Conservation (phyloP, 2,888 invertebrate genomes). For the Stomorhina lunata region DNA sequence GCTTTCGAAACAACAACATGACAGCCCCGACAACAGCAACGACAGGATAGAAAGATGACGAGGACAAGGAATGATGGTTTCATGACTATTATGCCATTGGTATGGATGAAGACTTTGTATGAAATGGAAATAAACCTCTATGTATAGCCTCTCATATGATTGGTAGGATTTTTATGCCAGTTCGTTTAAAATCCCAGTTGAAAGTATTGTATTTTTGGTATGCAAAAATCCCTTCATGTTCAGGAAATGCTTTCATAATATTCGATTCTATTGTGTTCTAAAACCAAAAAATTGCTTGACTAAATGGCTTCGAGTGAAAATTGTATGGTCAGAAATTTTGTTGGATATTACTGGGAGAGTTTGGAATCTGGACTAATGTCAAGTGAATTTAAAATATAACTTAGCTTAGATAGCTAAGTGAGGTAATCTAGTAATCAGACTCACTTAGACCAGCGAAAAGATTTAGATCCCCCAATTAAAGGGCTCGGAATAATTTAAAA, state of each 20-base stretch:
- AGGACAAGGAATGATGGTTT: neutral
- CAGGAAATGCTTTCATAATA: slow-evolving; percentile 17
- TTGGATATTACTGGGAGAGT: neutral
- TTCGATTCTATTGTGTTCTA: slow-evolving; percentile 39
- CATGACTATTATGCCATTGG: neutral
- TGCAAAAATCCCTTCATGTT: slow-evolving; percentile 50
- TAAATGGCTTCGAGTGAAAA: slow-evolving; percentile 6
- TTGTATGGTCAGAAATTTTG: neutral
- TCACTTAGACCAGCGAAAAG: too few species aligned
- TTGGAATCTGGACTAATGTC: too few species aligned
- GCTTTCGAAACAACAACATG: neutral
- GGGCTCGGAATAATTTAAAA: too few species aligned
- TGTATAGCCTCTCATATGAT: too few species aligned
- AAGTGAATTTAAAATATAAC: too few species aligned
- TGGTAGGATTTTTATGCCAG: too few species aligned
- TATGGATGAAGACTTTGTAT: neutral
- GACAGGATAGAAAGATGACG: neutral
- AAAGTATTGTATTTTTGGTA: too few species aligned
- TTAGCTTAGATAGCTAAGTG: too few species aligned
- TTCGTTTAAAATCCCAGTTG: too few species aligned
- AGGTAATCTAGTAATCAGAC: too few species aligned
- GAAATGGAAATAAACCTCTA: too few species aligned
- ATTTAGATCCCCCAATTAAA: too few species aligned
- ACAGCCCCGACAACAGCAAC: neutral
- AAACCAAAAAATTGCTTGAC: slow-evolving; percentile 38